These are phyloP conservation scores for Heliconius sara DNA, from an alignment of 2,888 invertebrate genomes.

Conservation along the genomic window DNA sequence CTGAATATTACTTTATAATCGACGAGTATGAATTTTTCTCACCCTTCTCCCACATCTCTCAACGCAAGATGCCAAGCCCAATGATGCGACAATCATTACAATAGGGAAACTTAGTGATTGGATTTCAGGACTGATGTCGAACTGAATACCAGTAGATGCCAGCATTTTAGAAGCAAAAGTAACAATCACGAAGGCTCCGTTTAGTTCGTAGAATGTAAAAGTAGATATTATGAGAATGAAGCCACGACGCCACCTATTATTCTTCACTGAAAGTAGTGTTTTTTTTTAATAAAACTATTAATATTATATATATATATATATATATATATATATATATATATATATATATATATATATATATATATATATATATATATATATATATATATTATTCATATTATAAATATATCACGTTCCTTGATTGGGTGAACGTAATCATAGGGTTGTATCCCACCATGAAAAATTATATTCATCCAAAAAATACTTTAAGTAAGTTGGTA, in stretches of 20 bases:
- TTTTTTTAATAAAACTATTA: too few relatives aligned
- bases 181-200: constrained; percentile 63
- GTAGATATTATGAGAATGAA: constrained; percentile 54
- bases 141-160: constrained; percentile 61
- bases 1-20: too few relatives aligned
- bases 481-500: too few relatives aligned
- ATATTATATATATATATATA: too few relatives aligned
- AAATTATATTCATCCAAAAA: too few relatives aligned
- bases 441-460: too few relatives aligned
- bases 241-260: constrained; percentile 61
- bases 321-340: too few relatives aligned
- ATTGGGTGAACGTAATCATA: too few relatives aligned
- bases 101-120: constrained; percentile 67
- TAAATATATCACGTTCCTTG: too few relatives aligned
- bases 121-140: constrained; percentile 64
- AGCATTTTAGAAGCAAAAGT: constrained; percentile 65
- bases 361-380: too few relatives aligned
- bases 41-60: constrained; percentile 73
- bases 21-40: background rate
- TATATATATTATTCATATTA: too few relatives aligned
- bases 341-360: too few relatives aligned
- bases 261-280: constrained; percentile 55
- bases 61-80: constrained; percentile 63
- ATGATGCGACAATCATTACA: constrained; percentile 65
- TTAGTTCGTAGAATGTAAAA: constrained; percentile 56